Percentiles rank a stretch among this genome's conserved stretches.
phyloP scores from a whole-genome alignment of 2,113 vertebrate genomes.

The Cephalopterus ornatus region DNA sequence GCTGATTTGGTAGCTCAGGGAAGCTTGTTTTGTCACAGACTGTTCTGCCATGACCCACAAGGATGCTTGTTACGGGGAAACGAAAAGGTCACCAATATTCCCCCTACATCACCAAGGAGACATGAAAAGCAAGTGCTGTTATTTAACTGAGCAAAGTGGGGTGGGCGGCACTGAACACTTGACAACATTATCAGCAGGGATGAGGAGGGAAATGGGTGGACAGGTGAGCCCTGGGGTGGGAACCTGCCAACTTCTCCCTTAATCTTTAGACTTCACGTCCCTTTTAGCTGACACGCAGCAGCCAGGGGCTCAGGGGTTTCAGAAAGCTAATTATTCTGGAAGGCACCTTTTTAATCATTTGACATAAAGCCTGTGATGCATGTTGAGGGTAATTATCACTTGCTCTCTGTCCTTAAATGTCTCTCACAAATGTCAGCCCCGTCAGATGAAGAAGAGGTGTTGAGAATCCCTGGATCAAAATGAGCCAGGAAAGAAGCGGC shows the following conservation, averaged over 20 bases:
- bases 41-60: neutral
- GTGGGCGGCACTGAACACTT: neutral
- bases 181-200: neutral
- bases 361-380: constrained; percentile 2
- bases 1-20: neutral
- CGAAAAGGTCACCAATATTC: neutral
- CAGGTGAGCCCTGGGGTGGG: neutral
- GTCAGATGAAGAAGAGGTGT: neutral
- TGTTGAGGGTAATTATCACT: constrained; percentile 22
- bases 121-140: neutral
- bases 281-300: neutral
- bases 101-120: constrained; percentile 16
- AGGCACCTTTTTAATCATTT: constrained; percentile 14
- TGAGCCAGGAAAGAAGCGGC: neutral
- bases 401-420: constrained; percentile 35
- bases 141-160: neutral
- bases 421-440: neutral
- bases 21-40: neutral
- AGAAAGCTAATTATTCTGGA: neutral
- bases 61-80: neutral
- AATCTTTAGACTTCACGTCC: neutral
- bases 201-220: neutral
- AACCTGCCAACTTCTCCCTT: neutral
- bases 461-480: neutral
- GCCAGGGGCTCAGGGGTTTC: neutral